A percentile compares a stretch with the other conserved stretches of the same genome.
Conservation (phyloP, 1,140 invertebrate species). For the Bombus picipes region DNA sequence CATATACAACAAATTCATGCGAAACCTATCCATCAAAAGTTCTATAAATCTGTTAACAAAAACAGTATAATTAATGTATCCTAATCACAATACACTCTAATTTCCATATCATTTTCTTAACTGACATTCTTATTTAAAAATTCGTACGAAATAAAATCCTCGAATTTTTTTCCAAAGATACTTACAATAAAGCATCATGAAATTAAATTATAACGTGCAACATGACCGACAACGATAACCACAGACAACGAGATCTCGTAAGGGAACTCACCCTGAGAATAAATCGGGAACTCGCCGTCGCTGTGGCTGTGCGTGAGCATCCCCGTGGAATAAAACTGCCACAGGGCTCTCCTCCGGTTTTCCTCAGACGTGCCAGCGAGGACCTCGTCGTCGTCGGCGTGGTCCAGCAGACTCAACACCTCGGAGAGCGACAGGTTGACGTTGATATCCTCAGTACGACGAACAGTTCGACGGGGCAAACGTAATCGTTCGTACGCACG, state of each 20-base stretch:
- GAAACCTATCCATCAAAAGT: no score
- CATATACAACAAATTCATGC: background rate
- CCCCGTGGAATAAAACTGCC: constrained; percentile 78
- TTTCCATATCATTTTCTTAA: no score
- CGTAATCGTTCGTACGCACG: background rate
- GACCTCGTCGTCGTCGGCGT: constrained; percentile 74
- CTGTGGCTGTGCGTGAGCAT: constrained; percentile 92
- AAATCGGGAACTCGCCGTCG: constrained; percentile 91
- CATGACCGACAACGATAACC: background rate
- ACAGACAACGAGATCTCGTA: background rate
- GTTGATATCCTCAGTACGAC: constrained; percentile 32
- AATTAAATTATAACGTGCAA: background rate
- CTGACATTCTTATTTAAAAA: no score
- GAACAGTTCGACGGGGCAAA: background rate
- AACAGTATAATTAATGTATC: background rate
- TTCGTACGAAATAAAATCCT: background rate
- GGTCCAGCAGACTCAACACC: constrained; percentile 70
- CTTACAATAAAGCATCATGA: background rate
- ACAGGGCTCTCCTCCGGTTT: constrained; percentile 72
- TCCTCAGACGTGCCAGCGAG: constrained; percentile 69
- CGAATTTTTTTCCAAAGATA: no score
- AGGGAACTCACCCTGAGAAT: constrained; percentile 82
- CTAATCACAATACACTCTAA: no score
- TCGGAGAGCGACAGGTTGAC: constrained; percentile 74
- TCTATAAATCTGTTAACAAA: background rate